These are phyloP conservation scores for Aleiodes leptofemur DNA, from an alignment of 2,888 invertebrate species.

Conservation along the genomic window DNA sequence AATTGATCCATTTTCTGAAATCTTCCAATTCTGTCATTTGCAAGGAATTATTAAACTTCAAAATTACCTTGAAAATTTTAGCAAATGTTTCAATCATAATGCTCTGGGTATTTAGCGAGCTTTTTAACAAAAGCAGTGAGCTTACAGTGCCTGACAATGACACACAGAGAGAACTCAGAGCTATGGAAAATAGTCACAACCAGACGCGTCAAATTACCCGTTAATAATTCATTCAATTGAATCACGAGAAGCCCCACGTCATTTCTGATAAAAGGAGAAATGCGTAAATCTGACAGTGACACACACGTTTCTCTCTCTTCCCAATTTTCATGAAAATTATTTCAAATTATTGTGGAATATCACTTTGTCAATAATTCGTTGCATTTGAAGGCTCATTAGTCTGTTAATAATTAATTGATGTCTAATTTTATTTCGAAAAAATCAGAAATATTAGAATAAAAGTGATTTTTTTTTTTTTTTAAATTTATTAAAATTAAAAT, in stretches of 20 bases:
- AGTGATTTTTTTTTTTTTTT: too few species aligned
- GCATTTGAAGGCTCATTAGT: too few species aligned
- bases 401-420: too few species aligned
- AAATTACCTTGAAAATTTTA: too few species aligned
- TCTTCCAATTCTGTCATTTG: too few species aligned
- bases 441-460: too few species aligned
- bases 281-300: slow-evolving; percentile 29
- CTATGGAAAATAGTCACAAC: slow-evolving; percentile 71
- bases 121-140: neutral
- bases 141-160: neutral
- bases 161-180: neutral
- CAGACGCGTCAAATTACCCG: slow-evolving; percentile 75
- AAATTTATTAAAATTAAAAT: too few species aligned
- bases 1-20: too few species aligned
- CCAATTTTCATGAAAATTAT: slow-evolving; percentile 29
- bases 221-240: slow-evolving; percentile 68
- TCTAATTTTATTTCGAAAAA: too few species aligned
- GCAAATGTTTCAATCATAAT: neutral
- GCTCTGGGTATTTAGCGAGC: neutral
- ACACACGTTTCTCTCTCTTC: slow-evolving; percentile 8
- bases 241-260: slow-evolving; percentile 53
- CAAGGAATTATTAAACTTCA: too few species aligned
- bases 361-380: neutral
- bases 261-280: slow-evolving; percentile 41
- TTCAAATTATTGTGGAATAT: neutral